These are phyloP conservation scores for Aurelia sp. DNA, from an alignment of 30 jellyfish, hydroid and myxozoan genomes.

Conservation along the genomic window DNA sequence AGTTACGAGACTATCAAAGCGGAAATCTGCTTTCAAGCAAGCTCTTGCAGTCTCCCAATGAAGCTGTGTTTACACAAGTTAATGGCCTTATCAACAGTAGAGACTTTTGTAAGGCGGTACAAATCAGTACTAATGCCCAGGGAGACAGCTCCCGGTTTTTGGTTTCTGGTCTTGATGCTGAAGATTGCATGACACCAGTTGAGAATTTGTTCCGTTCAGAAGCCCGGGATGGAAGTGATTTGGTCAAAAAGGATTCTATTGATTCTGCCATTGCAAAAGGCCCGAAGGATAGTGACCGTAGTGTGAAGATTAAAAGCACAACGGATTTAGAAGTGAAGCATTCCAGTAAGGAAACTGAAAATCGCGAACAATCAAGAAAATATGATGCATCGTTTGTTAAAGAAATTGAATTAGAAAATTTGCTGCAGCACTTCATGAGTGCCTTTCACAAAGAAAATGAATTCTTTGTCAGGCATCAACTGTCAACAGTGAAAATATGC, in stretches of 20 bases:
- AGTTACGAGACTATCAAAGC: slow-evolving; percentile 18
- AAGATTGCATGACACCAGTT: neutral
- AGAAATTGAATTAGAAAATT: slow-evolving; percentile 13
- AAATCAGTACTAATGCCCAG: too few relatives aligned
- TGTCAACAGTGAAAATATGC: slow-evolving; percentile 10
- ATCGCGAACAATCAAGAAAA: neutral
- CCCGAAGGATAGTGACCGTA: neutral
- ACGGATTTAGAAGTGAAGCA: neutral
- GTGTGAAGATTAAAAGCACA: neutral
- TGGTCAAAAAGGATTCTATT: too few relatives aligned
- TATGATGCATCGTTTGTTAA: neutral
- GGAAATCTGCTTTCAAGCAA: slow-evolving; percentile 10
- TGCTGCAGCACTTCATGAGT: slow-evolving; percentile 8
- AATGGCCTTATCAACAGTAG: too few relatives aligned
- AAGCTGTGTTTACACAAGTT: too few relatives aligned
- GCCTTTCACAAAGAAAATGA: slow-evolving; percentile 10
- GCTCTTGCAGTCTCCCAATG: too few relatives aligned
- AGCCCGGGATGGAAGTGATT: too few relatives aligned
- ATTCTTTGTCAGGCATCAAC: slow-evolving; percentile 31
- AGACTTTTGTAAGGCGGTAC: too few relatives aligned
- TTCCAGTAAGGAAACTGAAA: neutral
- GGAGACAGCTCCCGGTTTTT: too few relatives aligned
- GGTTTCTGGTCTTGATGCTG: too few relatives aligned
- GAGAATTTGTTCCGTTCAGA: too few relatives aligned
- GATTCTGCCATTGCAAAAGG: neutral